phyloP scores from a whole-genome alignment of 2,888 invertebrate species.

The Plutella xylostella region DNA sequence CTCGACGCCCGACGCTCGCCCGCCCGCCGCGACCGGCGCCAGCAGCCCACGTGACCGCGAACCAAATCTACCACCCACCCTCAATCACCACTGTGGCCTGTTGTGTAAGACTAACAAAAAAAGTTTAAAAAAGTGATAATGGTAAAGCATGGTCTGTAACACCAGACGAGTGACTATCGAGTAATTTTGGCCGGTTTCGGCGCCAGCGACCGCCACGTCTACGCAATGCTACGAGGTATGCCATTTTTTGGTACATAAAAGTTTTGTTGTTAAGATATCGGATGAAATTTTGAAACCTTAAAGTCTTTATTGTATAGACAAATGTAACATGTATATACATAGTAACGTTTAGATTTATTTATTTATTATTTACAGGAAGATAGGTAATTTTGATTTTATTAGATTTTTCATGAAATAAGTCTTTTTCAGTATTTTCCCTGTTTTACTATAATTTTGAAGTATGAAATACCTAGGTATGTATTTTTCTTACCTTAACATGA shows the following conservation, averaged over 20 bases:
- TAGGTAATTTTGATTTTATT: not conserved
- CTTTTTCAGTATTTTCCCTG: not conserved
- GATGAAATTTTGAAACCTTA: too few relatives aligned
- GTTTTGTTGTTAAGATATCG: not conserved
- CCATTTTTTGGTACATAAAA: conserved; percentile 22
- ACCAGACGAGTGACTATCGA: conserved; percentile 45
- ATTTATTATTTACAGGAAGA: not conserved
- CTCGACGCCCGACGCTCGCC: conserved; percentile 32
- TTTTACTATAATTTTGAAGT: not conserved
- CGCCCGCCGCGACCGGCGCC: conserved; percentile 11
- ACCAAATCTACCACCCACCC: too few relatives aligned
- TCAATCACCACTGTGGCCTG: too few relatives aligned
- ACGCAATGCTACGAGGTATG: conserved; percentile 59
- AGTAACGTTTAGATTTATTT: not conserved
- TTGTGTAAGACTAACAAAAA: too few relatives aligned
- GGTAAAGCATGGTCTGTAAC: conserved; percentile 53
- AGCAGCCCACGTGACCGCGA: not conserved
- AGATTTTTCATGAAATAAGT: not conserved
- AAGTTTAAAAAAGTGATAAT: too few relatives aligned
- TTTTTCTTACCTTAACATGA: too few relatives aligned
- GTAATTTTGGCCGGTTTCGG: conserved; percentile 36
- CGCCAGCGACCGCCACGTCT: conserved; percentile 35
- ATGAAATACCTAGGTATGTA: too few relatives aligned
- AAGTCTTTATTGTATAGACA: too few relatives aligned
- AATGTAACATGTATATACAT: too few relatives aligned